phyloP scores from a whole-genome alignment of 2,888 invertebrate species.

The Aphodius granarius region DNA sequence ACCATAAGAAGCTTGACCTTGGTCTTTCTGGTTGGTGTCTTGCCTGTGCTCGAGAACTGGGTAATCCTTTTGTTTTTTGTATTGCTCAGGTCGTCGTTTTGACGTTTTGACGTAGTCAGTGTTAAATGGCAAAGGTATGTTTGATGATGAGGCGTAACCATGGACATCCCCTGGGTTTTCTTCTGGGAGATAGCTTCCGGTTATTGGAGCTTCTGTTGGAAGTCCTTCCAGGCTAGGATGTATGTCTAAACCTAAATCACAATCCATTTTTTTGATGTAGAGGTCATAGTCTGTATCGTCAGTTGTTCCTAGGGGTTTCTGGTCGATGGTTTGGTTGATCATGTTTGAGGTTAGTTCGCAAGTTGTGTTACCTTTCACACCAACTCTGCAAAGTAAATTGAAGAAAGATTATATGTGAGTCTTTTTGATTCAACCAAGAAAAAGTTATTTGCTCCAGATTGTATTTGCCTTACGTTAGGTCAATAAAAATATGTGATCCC shows the following conservation, averaged over 20 bases:
- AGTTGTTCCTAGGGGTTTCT: slow-evolving; percentile 58
- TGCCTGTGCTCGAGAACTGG: slow-evolving; percentile 12
- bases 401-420: neutral
- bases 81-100: slow-evolving; percentile 20
- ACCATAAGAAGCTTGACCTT: slow-evolving; percentile 3
- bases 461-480: no score
- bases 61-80: slow-evolving; percentile 23
- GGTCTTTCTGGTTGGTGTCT: slow-evolving; percentile 9
- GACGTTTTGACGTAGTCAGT: slow-evolving; percentile 12
- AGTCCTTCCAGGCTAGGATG: slow-evolving; percentile 14
- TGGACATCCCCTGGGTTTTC: neutral
- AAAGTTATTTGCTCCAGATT: no score
- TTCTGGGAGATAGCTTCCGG: neutral
- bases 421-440: no score
- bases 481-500: no score
- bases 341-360: slow-evolving; percentile 59
- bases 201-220: neutral
- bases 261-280: slow-evolving; percentile 60
- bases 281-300: slow-evolving; percentile 65
- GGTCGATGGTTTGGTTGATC: slow-evolving; percentile 54
- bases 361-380: slow-evolving; percentile 63
- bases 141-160: neutral
- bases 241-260: slow-evolving; percentile 47
- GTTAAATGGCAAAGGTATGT: slow-evolving; percentile 1
- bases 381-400: slow-evolving; percentile 54